Evolutionary conservation across 2,888 invertebrate species (phyloP), one percentile per base, ranked within the genome.

Genomic region (Gymnosoma rotundatum): DNA sequence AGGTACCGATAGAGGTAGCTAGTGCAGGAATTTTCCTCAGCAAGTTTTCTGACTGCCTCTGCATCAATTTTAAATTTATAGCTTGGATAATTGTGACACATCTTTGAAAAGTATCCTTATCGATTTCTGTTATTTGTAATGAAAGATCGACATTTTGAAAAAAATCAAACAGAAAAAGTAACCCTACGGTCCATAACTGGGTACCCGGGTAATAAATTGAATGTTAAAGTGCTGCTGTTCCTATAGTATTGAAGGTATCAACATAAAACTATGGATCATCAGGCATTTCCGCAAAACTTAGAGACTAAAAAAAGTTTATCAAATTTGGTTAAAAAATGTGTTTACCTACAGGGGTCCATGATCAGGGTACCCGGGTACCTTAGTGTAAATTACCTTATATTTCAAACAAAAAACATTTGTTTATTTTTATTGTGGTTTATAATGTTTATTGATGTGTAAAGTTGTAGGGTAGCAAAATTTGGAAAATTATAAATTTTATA

Each of bases 201-300:
- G 60, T 60, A 60, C 60, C 25, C n/a, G 60, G 38, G 60, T 60
- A 60, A 36, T 25, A 20, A 54, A 61, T 73, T 73, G 21, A 42
- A 45, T 50, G 61, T 61, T 73, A 73, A 73, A 73, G 61, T 73
- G 61, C 73, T 73, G 54, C 54, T 54, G 21, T 18, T 54, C 54
- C 20, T 54, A 54, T 54, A 54, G 18, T 54, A 54, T 54, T 73
- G 16, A 50, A 73, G 73, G 61, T 73, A 73, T 73, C 48, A 25
- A 61, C 61, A 73, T 73, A 36, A 61, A 72, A 72, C 58, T 73
- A 48, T 61, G 61, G 32, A 73, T 61, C 61, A 45, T 50, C 73
- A 73, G 73, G 61, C 16, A 60, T 25, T 60, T 60, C 60, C 61
- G 45, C 73, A 45, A 61, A 73, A 73, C 73, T 73, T 48, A 73